Evolutionary conservation across 2,113 vertebrate genomes (phyloP), one percentile per base, ranked within the genome.

Genomic region (Hydrochoerus hydrochaeris): DNA sequence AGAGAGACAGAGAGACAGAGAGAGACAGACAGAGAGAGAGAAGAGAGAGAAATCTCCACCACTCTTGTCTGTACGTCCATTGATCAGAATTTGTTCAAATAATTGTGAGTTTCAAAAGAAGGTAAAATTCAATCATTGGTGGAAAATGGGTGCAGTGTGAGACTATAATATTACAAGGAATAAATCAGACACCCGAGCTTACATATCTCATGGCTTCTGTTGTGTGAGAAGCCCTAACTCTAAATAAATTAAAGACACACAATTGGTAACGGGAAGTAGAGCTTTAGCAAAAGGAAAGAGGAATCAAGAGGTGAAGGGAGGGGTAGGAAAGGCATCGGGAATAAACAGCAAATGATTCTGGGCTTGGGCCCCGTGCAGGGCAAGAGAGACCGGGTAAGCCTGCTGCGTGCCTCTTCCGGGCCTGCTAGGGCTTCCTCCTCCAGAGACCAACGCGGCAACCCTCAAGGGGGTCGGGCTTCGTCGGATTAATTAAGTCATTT

Each of bases 401-500:
- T 46, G 20, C 3, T 2, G 10, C 4, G 9, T 2, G 19, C 41
- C 46, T 80, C 28, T 4, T n/a, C 9, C 16, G 32, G 69, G 10
- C 17, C 77, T 62, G 22, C 10, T 28, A 20, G 32, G 30, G 0
- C 4, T 4, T 46, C 62, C 28, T 89, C 13, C 35, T 77, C 62
- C 38, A 14, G 65, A 88, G 65, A 80, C 17, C 60, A 28, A n/a
- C 60, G 67, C 46, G 65, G n/a, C 17, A 63, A 38, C 85, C 91
- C 58, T 63, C 13, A 30, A 77, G n/a, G 57, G 49, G 35, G 78
- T 90, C 91, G 58, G 78, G 28, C 54, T n/a, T 84, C 75, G 75
- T 81, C 82, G 84, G 91, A 91, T 89, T 91, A 91, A 89, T 93
- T 86, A 86, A 87, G 41, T 83, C 77, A 62, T 91, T 94, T 92